phyloP scores from a whole-genome alignment of 1,140 invertebrate species.

The Limonius californicus region DNA sequence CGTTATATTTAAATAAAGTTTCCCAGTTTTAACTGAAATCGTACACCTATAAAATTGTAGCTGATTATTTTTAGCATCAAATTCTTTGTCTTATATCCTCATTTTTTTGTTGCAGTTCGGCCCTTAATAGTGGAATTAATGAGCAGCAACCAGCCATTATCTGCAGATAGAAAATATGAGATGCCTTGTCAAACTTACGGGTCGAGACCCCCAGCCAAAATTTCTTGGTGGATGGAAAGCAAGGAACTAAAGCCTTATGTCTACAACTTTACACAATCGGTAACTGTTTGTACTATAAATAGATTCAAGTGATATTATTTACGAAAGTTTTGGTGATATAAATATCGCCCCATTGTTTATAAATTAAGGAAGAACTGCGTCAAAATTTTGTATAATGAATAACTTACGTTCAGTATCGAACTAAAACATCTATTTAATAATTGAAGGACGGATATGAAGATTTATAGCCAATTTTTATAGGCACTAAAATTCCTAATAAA shows the following conservation, averaged over 20 bases:
- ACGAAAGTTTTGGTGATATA: no score
- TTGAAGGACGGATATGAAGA: no score
- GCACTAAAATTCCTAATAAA: not conserved
- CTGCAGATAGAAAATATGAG: constrained; percentile 72
- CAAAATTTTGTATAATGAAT: no score
- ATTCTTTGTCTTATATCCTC: no score
- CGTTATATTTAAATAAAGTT: no score
- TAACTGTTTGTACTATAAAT: constrained; percentile 43
- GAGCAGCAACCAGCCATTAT: constrained; percentile 73
- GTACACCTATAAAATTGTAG: not conserved
- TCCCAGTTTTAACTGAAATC: not conserved
- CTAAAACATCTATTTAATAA: no score
- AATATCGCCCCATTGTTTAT: no score
- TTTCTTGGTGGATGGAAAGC: constrained; percentile 78
- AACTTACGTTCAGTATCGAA: no score
- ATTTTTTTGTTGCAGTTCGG: constrained; percentile 60
- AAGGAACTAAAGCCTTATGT: constrained; percentile 53
- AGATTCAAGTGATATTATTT: no score
- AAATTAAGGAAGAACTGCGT: no score
- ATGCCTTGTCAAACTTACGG: constrained; percentile 75
- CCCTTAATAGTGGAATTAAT: constrained; percentile 73
- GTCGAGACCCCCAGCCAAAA: constrained; percentile 71
- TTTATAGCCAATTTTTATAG: not conserved
- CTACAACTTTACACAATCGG: constrained; percentile 54
- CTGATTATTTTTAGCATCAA: no score